Evolutionary conservation across 1,140 invertebrate species (phyloP).

Genomic region (Streblospio benedicti): DNA sequence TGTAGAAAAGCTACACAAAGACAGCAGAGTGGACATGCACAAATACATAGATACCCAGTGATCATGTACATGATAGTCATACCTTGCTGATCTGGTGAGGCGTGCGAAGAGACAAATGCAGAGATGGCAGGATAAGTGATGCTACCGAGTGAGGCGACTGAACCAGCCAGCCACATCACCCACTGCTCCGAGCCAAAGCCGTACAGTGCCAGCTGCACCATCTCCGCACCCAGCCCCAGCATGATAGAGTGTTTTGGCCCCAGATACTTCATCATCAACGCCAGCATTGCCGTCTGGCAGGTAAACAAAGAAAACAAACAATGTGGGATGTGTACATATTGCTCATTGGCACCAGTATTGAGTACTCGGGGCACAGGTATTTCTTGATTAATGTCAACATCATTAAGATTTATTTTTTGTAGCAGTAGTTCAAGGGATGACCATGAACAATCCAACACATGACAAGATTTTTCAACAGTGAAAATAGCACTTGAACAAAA

Average conservation of each 20-base stretch:
- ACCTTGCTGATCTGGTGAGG: constrained; percentile 91
- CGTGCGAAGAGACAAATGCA: constrained; percentile 94
- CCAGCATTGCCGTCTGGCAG: constrained; percentile 60
- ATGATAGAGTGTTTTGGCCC: constrained; percentile 96
- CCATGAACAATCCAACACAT: too few species aligned
- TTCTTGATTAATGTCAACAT: neutral
- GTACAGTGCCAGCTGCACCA: constrained; percentile 93
- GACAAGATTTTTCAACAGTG: too few species aligned
- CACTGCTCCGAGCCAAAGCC: constrained; percentile 79
- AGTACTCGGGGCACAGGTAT: neutral
- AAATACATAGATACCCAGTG: too few species aligned
- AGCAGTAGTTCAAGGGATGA: too few species aligned
- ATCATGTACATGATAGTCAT: constrained; percentile 21
- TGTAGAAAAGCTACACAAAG: too few species aligned
- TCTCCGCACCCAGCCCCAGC: constrained; percentile 89
- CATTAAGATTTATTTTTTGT: too few species aligned
- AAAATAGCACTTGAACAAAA: too few species aligned
- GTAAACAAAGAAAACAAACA: too few species aligned
- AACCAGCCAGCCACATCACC: constrained; percentile 99
- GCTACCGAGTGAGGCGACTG: constrained; percentile 81
- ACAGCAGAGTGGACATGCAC: too few species aligned
- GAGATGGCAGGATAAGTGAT: constrained; percentile 98
- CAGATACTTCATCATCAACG: constrained; percentile 79
- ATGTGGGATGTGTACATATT: neutral
- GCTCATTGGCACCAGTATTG: neutral